Evolutionary conservation across 2,888 invertebrate genomes (phyloP).

Genomic region (Phragmatobia fuliginosa): DNA sequence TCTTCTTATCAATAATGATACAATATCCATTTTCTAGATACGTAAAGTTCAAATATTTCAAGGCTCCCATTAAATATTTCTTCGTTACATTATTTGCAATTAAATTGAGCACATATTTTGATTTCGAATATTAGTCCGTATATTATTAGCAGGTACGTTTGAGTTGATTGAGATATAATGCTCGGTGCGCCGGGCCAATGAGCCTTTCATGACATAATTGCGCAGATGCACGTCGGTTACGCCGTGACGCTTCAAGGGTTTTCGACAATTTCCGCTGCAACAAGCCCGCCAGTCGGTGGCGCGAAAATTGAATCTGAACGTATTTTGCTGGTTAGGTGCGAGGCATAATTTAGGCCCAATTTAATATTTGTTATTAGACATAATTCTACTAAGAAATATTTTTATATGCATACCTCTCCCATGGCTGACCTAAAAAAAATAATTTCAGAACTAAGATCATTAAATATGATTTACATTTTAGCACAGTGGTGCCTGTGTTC

Average conservation of each 20-base stretch:
- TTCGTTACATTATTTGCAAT: neutral
- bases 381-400: no score
- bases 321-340: constrained; percentile 26
- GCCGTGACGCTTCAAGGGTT: constrained; percentile 44
- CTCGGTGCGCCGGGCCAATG: constrained; percentile 29
- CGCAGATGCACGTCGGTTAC: constrained; percentile 33
- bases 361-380: neutral
- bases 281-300: constrained; percentile 30
- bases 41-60: neutral
- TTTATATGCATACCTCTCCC: no score
- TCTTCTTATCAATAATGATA: neutral
- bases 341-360: neutral
- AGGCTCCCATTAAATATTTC: neutral
- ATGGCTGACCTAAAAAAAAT: no score
- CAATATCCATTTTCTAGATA: neutral
- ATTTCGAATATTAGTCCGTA: neutral
- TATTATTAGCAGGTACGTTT: neutral
- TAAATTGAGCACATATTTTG: neutral
- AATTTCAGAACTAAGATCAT: no score
- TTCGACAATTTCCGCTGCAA: constrained; percentile 58
- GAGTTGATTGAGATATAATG: neutral
- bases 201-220: constrained; percentile 47
- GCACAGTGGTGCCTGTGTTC: no score
- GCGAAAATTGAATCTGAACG: constrained; percentile 55
- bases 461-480: no score